phyloP scores from a whole-genome alignment of 2,797 vertebrate genomes.

The Microctenopoma lineatum region DNA sequence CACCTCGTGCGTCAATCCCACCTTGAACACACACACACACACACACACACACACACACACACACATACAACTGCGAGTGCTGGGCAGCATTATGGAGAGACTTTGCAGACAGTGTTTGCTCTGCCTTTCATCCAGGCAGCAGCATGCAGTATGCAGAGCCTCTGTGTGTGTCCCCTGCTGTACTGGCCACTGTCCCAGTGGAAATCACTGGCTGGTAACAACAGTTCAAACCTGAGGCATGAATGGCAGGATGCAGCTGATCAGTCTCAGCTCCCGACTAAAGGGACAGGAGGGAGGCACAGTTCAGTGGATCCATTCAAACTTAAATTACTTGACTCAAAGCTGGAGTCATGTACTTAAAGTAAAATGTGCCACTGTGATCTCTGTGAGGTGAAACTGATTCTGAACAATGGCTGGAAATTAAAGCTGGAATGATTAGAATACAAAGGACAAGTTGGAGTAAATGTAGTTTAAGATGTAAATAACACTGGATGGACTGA shows the following conservation, averaged over 20 bases:
- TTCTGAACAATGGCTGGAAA: not conserved
- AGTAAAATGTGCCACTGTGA: not conserved
- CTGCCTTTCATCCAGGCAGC: conserved; percentile 72
- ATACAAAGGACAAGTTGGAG: too few relatives aligned
- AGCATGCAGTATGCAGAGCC: conserved; percentile 65
- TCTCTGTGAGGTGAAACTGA: rapidly evolving
- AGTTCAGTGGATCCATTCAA: conserved; percentile 52
- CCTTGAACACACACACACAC: conserved; percentile 45
- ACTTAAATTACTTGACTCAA: conserved; percentile 45
- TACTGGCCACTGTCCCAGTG: conserved; percentile 62
- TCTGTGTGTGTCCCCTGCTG: conserved; percentile 46
- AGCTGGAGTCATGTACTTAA: conserved; percentile 16
- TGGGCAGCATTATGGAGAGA: conserved; percentile 71
- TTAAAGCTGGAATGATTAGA: too few relatives aligned
- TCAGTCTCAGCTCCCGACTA: conserved; percentile 37
- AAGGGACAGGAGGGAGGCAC: not conserved
- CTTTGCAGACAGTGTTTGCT: conserved; percentile 81
- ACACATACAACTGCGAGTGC: not conserved
- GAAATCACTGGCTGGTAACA: conserved; percentile 61
- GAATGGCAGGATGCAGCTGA: conserved; percentile 70
- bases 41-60: conserved; percentile 22
- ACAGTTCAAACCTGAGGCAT: conserved; percentile 53
- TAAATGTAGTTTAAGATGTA: too few relatives aligned
- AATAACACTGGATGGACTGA: too few relatives aligned
- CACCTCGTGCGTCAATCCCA: conserved; percentile 67